Base-by-base conservation (phyloP, 2,113 vertebrate species). In the Sardina pilchardus region DNA sequence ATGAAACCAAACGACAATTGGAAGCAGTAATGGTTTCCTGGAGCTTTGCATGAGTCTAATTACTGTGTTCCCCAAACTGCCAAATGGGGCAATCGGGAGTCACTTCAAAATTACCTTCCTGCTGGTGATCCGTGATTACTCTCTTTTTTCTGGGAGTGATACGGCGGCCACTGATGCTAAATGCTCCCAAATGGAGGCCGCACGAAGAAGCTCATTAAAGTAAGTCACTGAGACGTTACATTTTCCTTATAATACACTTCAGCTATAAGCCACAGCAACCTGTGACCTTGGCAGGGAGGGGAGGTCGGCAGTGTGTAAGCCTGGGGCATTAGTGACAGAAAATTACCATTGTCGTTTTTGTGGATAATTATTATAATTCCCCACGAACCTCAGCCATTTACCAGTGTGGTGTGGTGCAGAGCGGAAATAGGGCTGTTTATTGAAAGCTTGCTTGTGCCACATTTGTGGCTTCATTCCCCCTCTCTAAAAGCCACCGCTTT, bases 351-450 rank as follows among this genome's bases (percentile, higher is more conserved):
- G 88, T 88, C 89, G 89, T 90, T 91, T 89, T 91, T 89, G 90
- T 88, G 47, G 89, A 93, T 94, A 93, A 95, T 95, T 94, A 95
- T 91, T 94, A 88, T 94, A 93, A 95, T 95, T 92, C 88, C 50
- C 90, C 86, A 89, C 85, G 88, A 92, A 93, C 89, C 87, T 91
- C 82, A 88, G 87, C 89, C 88, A 93, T 94, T 94, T 94, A 93
- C 88, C 67, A 90, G 83, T 88, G 85, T 86, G 88, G 88, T 82
- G 85, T 92, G 48, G 48, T 17, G 39, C n/a, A n/a, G n/a, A 88
- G 87, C 87, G 48, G 82, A 87, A 93, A 93, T 92, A 83, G 81
- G 71, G 86, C 85, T 86, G 86, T 88, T 89, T 90, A 92, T 93
- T 91, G 91, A 87, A 89, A 89, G 88, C 92, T 89, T 91, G 92